phyloP scores from a whole-genome alignment of 2,113 vertebrate genomes.

The Thunnus thynnus region DNA sequence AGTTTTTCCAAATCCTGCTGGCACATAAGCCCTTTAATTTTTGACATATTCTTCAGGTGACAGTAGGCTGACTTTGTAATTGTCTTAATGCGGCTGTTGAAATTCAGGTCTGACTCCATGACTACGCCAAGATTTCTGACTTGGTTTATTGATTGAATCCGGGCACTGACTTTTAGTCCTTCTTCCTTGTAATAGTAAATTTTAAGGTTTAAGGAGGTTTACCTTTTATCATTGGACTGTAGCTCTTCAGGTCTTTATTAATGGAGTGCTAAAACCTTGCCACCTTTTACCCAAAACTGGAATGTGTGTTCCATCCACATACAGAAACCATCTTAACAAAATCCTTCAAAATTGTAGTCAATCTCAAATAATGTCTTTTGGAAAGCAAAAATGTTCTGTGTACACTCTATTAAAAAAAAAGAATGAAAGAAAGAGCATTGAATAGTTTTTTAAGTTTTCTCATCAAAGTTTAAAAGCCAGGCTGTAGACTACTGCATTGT shows the following conservation, averaged over 20 bases:
- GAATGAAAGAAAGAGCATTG: too few species aligned
- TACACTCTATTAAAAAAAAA: not conserved
- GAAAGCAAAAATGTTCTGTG: not conserved
- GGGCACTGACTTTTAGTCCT: too few species aligned
- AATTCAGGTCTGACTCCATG: too few species aligned
- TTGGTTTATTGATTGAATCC: too few species aligned
- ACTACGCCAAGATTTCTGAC: too few species aligned
- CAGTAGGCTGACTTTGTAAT: too few species aligned
- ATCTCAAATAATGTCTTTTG: not conserved
- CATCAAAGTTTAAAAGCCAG: not conserved
- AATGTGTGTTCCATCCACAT: conserved; percentile 9
- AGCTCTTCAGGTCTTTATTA: not conserved
- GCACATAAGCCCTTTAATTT: too few species aligned
- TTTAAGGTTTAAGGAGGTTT: too few species aligned
- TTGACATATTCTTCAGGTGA: too few species aligned
- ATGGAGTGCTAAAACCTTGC: not conserved
- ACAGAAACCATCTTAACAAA: not conserved
- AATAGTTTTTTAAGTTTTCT: not conserved
- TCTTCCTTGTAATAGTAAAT: too few species aligned
- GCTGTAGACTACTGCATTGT: not conserved
- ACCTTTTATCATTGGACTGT: not conserved
- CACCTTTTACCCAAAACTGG: not conserved
- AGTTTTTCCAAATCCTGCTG: too few species aligned
- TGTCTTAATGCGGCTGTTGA: too few species aligned
- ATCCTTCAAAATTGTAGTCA: not conserved